These are phyloP conservation scores for Phaenicophaeus curvirostris DNA, from an alignment of 2,797 vertebrate species.

Conservation along the genomic window DNA sequence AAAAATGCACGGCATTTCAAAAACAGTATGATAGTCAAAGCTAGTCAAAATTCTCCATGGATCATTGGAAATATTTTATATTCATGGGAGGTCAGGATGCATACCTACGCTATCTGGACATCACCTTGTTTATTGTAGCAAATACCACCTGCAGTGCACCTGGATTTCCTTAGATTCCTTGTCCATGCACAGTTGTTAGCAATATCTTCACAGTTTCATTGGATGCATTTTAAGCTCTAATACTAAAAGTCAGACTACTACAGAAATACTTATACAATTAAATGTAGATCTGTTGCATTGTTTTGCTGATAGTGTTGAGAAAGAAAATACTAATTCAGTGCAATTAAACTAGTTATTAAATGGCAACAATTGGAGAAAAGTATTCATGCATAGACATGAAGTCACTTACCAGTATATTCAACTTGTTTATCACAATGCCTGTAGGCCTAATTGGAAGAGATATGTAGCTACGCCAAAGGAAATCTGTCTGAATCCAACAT, in stretches of 20 bases:
- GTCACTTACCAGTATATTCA: not conserved
- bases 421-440: conserved; percentile 1
- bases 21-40: not conserved
- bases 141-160: not conserved
- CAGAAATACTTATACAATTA: not conserved
- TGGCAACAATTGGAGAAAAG: not conserved
- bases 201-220: not conserved
- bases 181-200: not conserved
- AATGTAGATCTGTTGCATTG: not conserved
- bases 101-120: not conserved
- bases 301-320: not conserved
- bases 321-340: not conserved
- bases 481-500: not conserved
- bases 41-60: not conserved
- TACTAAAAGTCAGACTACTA: not conserved
- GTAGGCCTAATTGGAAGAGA: not conserved
- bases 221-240: not conserved
- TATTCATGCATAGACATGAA: not conserved
- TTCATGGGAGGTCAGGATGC: not conserved
- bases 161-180: not conserved
- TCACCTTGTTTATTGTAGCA: not conserved
- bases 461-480: not conserved
- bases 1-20: conserved; percentile 13
- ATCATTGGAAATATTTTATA: not conserved
- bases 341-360: not conserved